Conservation (phyloP, 2,113 vertebrate genomes). For the Gambusia holbrooki region DNA sequence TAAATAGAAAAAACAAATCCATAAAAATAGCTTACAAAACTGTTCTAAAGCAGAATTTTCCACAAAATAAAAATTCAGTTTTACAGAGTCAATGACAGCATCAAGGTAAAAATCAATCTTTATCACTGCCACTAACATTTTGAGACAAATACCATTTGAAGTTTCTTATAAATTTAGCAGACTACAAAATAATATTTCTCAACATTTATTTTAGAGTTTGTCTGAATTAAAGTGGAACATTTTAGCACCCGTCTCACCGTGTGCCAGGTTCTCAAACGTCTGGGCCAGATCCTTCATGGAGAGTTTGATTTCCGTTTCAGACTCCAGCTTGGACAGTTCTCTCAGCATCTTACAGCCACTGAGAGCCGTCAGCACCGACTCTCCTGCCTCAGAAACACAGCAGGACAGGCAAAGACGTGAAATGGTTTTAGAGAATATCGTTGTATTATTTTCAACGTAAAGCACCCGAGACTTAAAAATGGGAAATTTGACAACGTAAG, state of each 20-base stretch:
- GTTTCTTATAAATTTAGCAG: background rate
- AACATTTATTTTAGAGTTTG: background rate
- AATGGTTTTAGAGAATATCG: background rate
- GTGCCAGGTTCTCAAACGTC: conserved; percentile 85
- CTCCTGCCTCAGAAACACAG: conserved; percentile 75
- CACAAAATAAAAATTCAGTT: no score
- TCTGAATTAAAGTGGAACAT: background rate
- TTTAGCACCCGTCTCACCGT: conserved; percentile 74
- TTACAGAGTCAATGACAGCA: no score
- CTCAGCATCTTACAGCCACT: conserved; percentile 85
- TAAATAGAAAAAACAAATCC: no score
- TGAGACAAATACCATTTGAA: background rate
- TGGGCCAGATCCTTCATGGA: conserved; percentile 84
- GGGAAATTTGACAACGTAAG: no score
- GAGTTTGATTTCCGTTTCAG: conserved; percentile 79
- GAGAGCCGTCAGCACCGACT: conserved; percentile 85
- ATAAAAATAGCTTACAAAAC: no score
- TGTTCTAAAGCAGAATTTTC: no score
- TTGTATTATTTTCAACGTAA: no score
- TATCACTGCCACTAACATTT: no score
- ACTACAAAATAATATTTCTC: background rate
- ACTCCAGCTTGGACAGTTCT: conserved; percentile 84
- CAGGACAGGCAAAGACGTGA: background rate
- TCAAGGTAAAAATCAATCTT: no score
- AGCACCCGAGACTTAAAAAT: no score